Conservation (phyloP, 2,797 vertebrate genomes). For the Potorous gilbertii region DNA sequence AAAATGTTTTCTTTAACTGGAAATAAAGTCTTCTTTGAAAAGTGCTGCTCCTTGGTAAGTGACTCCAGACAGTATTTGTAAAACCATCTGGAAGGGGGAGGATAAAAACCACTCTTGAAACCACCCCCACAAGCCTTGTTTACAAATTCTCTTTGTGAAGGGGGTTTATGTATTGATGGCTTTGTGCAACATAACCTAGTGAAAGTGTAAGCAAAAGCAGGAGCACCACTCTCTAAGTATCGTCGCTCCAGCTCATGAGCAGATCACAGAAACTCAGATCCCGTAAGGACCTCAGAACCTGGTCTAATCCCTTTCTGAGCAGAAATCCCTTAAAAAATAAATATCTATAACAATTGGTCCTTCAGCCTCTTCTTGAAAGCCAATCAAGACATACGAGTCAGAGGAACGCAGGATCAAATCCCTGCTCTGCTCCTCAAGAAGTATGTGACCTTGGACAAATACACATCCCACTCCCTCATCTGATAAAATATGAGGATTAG, state of each 20-base stretch:
- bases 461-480: not conserved
- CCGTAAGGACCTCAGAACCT: not conserved
- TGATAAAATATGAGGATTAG: not conserved
- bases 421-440: not conserved
- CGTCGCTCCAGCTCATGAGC: not conserved
- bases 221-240: not conserved
- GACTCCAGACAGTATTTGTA: slow-evolving; percentile 47
- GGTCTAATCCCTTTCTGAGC: not conserved
- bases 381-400: not conserved
- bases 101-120: slow-evolving; percentile 38
- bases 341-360: not conserved
- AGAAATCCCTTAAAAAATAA: not conserved
- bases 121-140: not conserved
- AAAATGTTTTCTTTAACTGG: slow-evolving; percentile 50
- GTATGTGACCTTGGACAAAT: not conserved
- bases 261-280: not conserved
- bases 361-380: not conserved
- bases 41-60: not conserved
- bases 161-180: slow-evolving; percentile 68
- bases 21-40: slow-evolving; percentile 61
- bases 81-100: slow-evolving; percentile 69
- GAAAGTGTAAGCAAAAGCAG: not conserved
- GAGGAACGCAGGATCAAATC: not conserved
- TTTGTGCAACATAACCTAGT: not conserved
- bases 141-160: slow-evolving; percentile 51